Evolutionary conservation across 1,140 invertebrate species (phyloP), one percentile per base, ranked within the genome.

Genomic region (Euglossa dilemma): DNA sequence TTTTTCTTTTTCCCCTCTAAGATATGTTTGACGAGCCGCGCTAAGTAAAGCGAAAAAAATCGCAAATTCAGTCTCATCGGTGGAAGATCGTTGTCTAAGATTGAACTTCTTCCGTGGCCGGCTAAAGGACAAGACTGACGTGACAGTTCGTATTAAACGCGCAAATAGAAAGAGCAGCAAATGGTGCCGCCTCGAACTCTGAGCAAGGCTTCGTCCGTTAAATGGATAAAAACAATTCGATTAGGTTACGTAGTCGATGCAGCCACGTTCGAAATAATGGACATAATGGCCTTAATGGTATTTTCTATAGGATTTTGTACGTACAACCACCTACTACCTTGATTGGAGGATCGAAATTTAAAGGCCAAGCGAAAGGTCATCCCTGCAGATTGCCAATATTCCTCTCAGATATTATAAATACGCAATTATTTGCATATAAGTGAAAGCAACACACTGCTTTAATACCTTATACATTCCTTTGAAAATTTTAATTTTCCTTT

Each of bases 181-280:
- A 83, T 64, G 76, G 57, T 84, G 45, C 72, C 69, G 64, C 73
- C 80, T 47, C 43, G 63, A 80, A 76, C 66, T 76, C 28, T 16
- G 70, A 67, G 63, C 84, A 84, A 67, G 91, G 93, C 92, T 94
- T 94, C 93, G 86, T 73, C 93, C 93, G 86, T 79, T 94, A 93
- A 94, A 87, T 45, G 91, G 93, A 94, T 94, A 86, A 90, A 90
- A 88, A 87, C 81, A 94, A 94, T 94, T 93, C 66, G 87, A 94
- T 94, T 93, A 93, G 87, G 74, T 67, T 78, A 89, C 80, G 71
- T 78, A 82, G 84, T 67, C 57, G 61, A 43, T 73, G 47, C 25
- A 52, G 59, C 59, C 23, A 57, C 25, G 64, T 78, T 70, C 71
- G 14, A 50, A 43, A 28, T 71, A 79, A 83, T 69, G 81, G 85